These are phyloP conservation scores for Nettapus auritus DNA, from an alignment of 2,113 vertebrate species.

Conservation along the genomic window DNA sequence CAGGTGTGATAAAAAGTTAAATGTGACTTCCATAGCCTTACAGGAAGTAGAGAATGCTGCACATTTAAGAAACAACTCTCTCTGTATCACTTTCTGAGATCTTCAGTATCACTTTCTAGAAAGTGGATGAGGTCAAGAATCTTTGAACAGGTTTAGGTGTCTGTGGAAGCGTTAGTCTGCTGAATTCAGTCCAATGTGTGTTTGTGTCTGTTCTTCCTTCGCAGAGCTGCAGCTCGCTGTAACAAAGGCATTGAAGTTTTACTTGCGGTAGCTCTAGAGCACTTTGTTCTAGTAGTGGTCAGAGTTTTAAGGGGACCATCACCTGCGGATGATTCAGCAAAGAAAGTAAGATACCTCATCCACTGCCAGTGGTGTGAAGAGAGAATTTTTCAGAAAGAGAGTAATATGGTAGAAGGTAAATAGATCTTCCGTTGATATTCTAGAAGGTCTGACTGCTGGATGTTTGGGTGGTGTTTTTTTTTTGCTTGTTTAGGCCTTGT, in stretches of 20 bases:
- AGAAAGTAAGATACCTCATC: conserved; percentile 88
- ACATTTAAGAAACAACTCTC: not conserved
- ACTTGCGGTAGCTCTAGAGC: conserved; percentile 92
- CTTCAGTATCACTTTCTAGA: not conserved
- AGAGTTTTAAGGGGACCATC: conserved; percentile 90
- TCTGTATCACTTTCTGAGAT: not conserved
- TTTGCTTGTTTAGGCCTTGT: not conserved
- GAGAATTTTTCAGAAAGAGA: conserved; percentile 89
- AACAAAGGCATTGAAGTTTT: conserved; percentile 97
- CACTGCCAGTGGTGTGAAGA: conserved; percentile 99
- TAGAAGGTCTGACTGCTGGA: not conserved
- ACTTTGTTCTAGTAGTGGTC: conserved; percentile 95
- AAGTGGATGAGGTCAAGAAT: not conserved
- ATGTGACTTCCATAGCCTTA: not conserved
- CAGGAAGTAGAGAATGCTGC: not conserved
- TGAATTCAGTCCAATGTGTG: not conserved
- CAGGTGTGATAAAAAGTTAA: not conserved
- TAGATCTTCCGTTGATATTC: not conserved
- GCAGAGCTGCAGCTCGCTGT: conserved; percentile 92
- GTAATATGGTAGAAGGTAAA: conserved; percentile 94
- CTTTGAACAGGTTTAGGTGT: not conserved
- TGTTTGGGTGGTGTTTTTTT: not conserved
- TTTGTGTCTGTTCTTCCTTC: not conserved
- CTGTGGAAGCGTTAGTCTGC: not conserved
- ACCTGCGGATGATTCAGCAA: conserved; percentile 88